Evolutionary conservation across 2,113 vertebrate genomes (phyloP).

Genomic region (Heterotis niloticus): DNA sequence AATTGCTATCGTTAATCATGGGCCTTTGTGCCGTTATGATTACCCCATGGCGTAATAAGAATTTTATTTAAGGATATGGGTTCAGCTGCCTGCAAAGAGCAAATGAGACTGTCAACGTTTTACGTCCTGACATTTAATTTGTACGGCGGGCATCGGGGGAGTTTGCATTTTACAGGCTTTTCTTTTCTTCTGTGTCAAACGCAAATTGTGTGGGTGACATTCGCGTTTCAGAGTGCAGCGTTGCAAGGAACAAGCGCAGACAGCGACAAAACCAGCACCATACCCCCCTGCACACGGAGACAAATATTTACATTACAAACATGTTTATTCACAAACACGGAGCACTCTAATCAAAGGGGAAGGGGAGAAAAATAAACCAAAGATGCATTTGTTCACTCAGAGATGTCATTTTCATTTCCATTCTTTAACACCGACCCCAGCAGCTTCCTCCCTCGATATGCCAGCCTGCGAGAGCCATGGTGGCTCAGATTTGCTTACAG

Average conservation of each 20-base stretch:
- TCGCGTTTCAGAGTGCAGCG: constrained; percentile 53
- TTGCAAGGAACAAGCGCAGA: constrained; percentile 35
- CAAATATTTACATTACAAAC: background rate
- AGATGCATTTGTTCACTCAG: constrained; percentile 17
- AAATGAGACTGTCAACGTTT: constrained; percentile 74
- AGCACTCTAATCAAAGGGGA: background rate
- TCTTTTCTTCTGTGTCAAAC: constrained; percentile 32
- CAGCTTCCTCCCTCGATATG: constrained; percentile 25
- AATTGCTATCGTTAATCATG: constrained; percentile 99
- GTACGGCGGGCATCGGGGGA: constrained; percentile 55
- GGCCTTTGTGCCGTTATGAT: constrained; percentile 83
- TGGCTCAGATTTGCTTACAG: background rate
- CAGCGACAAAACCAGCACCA: background rate
- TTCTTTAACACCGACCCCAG: constrained; percentile 22
- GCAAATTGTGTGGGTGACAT: constrained; percentile 55
- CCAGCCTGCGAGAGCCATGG: background rate
- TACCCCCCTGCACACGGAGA: background rate
- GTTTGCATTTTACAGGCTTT: constrained; percentile 67
- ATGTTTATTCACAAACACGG: background rate
- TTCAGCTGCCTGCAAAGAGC: constrained; percentile 66
- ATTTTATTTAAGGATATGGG: constrained; percentile 76
- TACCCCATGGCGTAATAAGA: constrained; percentile 77
- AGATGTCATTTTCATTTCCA: background rate
- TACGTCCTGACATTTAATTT: constrained; percentile 75
- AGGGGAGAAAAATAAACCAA: background rate